A percentile compares a stretch with the other conserved stretches of the same genome.
Evolutionary conservation across 2,113 vertebrate genomes (phyloP).

Genomic region (Ciconia boyciana): DNA sequence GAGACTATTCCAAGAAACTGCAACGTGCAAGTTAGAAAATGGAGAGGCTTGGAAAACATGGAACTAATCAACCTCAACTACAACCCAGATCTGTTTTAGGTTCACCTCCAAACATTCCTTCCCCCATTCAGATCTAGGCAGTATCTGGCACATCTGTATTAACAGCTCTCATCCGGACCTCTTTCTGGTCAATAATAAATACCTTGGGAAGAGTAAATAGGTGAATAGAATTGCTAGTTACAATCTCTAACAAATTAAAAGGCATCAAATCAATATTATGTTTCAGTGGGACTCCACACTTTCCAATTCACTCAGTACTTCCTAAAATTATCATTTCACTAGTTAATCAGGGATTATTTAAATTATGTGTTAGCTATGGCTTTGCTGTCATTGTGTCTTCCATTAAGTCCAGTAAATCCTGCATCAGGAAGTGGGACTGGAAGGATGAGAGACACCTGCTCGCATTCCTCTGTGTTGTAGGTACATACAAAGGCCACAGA

Average conservation of each 20-base stretch:
- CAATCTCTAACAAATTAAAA: conserved; percentile 22
- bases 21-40: not conserved
- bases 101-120: not conserved
- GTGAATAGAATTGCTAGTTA: not conserved
- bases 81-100: not conserved
- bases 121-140: not conserved
- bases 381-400: not conserved
- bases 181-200: conserved; percentile 33
- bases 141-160: not conserved
- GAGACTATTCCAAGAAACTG: not conserved
- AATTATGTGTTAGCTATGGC: not conserved
- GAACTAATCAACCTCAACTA: not conserved
- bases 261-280: conserved; percentile 13
- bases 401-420: not conserved
- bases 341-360: conserved; percentile 54
- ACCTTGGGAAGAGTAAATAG: conserved; percentile 3
- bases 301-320: conserved; percentile 28
- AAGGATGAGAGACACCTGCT: not conserved
- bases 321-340: conserved; percentile 47
- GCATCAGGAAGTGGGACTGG: not conserved
- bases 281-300: conserved; percentile 2
- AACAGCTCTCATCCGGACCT: not conserved
- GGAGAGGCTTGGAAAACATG: not conserved
- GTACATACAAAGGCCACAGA: not conserved
- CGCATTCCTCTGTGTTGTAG: not conserved